A percentile compares a stretch with the other conserved stretches of the same genome.
phyloP scores from a whole-genome alignment of 2,113 vertebrate genomes.

The Phylloscopus trochiloides region DNA sequence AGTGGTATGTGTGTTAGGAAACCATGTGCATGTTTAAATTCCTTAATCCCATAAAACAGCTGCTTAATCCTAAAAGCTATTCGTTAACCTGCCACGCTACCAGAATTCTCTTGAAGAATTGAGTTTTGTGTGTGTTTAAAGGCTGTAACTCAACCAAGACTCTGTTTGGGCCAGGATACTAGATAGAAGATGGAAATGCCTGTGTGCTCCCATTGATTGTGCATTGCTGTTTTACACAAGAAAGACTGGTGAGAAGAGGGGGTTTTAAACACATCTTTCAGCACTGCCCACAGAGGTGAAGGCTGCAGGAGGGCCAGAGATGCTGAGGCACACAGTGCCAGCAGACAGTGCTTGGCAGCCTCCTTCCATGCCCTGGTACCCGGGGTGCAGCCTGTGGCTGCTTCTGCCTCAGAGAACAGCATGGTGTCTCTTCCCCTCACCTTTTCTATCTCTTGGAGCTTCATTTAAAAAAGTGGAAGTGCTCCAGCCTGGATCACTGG shows the following conservation, averaged over 20 bases:
- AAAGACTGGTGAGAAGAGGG: neutral
- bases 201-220: neutral
- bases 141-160: neutral
- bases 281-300: accelerated
- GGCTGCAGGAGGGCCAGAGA: neutral
- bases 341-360: neutral
- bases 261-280: neutral
- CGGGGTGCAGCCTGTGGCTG: neutral
- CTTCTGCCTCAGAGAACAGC: neutral
- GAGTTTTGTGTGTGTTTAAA: neutral
- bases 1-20: neutral
- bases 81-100: neutral
- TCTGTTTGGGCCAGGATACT: neutral
- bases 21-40: neutral
- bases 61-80: neutral
- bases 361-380: neutral
- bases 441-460: neutral
- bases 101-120: neutral
- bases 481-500: neutral
- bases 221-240: neutral
- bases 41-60: neutral
- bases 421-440: accelerated
- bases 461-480: neutral
- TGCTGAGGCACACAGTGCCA: accelerated
- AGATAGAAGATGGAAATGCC: neutral